These are phyloP conservation scores for Hydrotaea cyrtoneurina DNA, from an alignment of 2,888 invertebrate species.

Conservation along the genomic window DNA sequence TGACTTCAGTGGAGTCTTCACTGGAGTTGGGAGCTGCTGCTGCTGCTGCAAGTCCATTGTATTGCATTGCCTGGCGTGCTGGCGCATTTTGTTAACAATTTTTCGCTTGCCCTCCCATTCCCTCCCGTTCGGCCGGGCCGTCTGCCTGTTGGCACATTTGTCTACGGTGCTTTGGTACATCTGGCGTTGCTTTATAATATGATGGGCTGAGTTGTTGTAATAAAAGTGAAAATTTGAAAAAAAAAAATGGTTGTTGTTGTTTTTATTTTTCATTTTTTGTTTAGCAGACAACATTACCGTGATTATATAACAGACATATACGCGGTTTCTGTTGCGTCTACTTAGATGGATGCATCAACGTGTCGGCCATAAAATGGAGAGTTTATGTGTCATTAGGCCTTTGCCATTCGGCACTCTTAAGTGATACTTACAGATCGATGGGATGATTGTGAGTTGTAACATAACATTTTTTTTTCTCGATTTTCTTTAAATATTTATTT, in stretches of 20 bases:
- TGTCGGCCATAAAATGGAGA: constrained; percentile 48
- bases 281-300: constrained; percentile 1
- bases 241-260: constrained; percentile 12
- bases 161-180: constrained; percentile 35
- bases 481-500: constrained; percentile 7
- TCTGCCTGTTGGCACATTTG: neutral
- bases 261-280: neutral
- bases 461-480: neutral
- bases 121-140: neutral
- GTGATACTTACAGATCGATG: neutral
- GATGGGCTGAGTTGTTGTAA: constrained; percentile 29
- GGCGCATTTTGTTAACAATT: neutral
- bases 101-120: no score
- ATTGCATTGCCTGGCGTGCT: constrained; percentile 27
- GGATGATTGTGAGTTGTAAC: neutral
- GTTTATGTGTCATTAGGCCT: constrained; percentile 46
- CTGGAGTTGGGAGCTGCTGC: neutral
- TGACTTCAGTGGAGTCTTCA: constrained; percentile 32
- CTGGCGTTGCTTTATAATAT: constrained; percentile 46
- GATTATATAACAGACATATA: constrained; percentile 53
- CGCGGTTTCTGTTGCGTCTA: neutral
- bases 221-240: constrained; percentile 58
- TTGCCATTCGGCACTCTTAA: constrained; percentile 8
- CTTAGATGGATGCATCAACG: constrained; percentile 51
- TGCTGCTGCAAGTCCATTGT: neutral